These are phyloP conservation scores for Lepilemur septentrionalis DNA, from an alignment of 2,797 vertebrate species.

Conservation along the genomic window DNA sequence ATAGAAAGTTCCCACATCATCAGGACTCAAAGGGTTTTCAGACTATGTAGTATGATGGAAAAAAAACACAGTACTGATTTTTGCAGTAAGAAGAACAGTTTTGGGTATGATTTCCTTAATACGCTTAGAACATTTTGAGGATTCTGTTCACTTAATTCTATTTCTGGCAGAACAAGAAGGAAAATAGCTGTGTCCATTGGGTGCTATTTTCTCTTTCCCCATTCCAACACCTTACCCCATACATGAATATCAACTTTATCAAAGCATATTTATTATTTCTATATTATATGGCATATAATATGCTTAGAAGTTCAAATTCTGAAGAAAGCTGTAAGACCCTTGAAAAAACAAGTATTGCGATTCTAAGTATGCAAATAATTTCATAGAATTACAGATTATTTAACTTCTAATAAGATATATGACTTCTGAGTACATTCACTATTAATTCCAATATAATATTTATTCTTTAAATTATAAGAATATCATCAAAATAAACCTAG, in stretches of 20 bases:
- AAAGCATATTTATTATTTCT: not conserved
- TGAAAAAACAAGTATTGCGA: not conserved
- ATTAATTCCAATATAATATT: constrained; percentile 1
- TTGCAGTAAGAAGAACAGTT: not conserved
- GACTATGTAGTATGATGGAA: not conserved
- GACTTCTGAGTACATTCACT: not conserved
- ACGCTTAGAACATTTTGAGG: not conserved
- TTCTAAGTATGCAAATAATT: constrained; percentile 24
- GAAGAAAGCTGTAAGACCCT: not conserved
- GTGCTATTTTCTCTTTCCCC: not conserved
- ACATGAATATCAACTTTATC: not conserved
- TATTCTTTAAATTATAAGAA: constrained; percentile 22
- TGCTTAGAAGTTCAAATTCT: constrained; percentile 17
- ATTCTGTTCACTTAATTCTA: not conserved
- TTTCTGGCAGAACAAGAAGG: constrained; percentile 12
- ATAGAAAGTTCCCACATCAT: not conserved
- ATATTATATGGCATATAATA: not conserved
- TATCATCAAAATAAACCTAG: not conserved
- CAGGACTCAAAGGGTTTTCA: not conserved
- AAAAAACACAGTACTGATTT: not conserved
- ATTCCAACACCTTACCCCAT: not conserved
- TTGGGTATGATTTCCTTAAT: not conserved
- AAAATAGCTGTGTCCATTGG: not conserved
- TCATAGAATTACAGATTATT: not conserved
- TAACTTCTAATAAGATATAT: constrained; percentile 26